Evolutionary conservation across 2,888 invertebrate genomes (phyloP).

Genomic region (Phyllotreta cruciferae): DNA sequence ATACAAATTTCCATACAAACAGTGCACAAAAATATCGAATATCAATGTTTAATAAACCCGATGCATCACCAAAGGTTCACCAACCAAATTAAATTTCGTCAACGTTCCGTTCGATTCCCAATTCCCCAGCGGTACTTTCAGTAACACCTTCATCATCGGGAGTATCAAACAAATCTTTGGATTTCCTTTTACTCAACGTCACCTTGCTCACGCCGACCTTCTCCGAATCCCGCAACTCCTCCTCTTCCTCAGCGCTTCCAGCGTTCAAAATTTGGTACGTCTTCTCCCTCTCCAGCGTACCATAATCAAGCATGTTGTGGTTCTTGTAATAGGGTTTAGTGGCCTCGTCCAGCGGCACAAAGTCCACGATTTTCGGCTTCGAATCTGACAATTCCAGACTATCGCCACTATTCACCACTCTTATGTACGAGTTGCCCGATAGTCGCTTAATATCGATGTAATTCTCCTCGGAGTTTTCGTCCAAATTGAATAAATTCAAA

Average conservation of each 20-base stretch:
- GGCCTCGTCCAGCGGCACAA: slow-evolving; percentile 44
- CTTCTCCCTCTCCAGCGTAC: slow-evolving; percentile 47
- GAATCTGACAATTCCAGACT: slow-evolving; percentile 28
- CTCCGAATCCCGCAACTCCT: slow-evolving; percentile 10
- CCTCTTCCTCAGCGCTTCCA: slow-evolving; percentile 24
- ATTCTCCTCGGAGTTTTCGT: slow-evolving; percentile 38
- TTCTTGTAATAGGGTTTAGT: slow-evolving; percentile 42
- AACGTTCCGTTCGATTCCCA: background rate
- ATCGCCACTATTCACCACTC: slow-evolving; percentile 32
- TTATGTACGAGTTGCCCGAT: slow-evolving; percentile 38
- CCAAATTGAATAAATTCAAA: slow-evolving; percentile 43
- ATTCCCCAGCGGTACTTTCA: background rate
- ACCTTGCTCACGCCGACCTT: slow-evolving; percentile 24
- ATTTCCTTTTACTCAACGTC: slow-evolving; percentile 12
- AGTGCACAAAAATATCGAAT: slow-evolving; percentile 10
- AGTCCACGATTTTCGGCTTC: slow-evolving; percentile 44
- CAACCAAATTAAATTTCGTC: slow-evolving; percentile 11
- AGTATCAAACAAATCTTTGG: slow-evolving; percentile 17
- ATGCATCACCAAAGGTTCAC: background rate
- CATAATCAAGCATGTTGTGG: slow-evolving; percentile 35
- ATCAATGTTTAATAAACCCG: slow-evolving; percentile 11
- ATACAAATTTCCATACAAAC: slow-evolving; percentile 9
- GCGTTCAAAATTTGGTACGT: slow-evolving; percentile 47
- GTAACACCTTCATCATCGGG: slow-evolving; percentile 17
- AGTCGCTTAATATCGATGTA: slow-evolving; percentile 43